phyloP scores from a whole-genome alignment of 1,140 invertebrate species.

The Nasonia giraulti region DNA sequence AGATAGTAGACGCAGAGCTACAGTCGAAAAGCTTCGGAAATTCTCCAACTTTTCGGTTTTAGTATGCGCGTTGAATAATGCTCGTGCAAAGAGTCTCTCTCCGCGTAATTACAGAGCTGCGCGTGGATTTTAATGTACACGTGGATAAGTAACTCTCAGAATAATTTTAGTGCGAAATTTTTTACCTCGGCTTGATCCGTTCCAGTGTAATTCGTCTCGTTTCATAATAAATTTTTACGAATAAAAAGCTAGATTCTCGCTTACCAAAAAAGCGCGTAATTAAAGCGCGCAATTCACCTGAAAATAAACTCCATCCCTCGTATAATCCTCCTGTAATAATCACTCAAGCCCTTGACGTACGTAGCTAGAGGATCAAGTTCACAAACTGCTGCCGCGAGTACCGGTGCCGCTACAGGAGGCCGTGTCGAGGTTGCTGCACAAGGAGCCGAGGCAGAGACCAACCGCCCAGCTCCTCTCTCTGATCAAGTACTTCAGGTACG shows the following conservation, averaged over 20 bases:
- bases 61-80: too few species aligned
- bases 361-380: slow-evolving; percentile 87
- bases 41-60: neutral
- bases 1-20: neutral
- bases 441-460: slow-evolving; percentile 87
- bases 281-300: neutral
- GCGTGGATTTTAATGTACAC: too few species aligned
- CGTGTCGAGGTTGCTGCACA: slow-evolving; percentile 86
- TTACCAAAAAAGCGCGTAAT: neutral
- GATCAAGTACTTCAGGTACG: slow-evolving; percentile 91
- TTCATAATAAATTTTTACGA: too few species aligned
- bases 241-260: too few species aligned
- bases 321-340: slow-evolving; percentile 3
- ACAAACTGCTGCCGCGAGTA: slow-evolving; percentile 84
- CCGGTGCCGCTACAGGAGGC: slow-evolving; percentile 91
- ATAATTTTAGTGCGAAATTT: too few species aligned
- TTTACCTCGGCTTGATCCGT: too few species aligned
- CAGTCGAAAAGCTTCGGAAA: too few species aligned
- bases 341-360: slow-evolving; percentile 42
- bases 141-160: too few species aligned
- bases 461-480: slow-evolving; percentile 90
- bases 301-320: neutral
- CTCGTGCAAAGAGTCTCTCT: too few species aligned
- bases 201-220: too few species aligned
- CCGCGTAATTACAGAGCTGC: too few species aligned